Base-by-base conservation (phyloP, 2,888 invertebrate genomes). In the Caenorhabditis zanzibari region DNA sequence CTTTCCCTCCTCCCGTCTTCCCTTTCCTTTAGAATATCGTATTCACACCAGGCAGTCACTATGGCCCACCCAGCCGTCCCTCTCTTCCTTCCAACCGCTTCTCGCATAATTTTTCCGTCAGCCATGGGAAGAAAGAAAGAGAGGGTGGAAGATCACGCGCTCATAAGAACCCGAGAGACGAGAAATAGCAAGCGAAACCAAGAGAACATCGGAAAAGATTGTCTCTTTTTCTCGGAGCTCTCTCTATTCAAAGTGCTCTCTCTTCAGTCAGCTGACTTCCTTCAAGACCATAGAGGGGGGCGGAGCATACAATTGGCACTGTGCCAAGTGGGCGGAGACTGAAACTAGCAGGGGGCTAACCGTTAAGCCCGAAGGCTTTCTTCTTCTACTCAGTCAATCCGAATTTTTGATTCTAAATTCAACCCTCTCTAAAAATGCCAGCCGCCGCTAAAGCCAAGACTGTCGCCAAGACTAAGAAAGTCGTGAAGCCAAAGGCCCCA, bases 1-100 rank as follows among this genome's bases (percentile, higher is more conserved):
- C 26, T 47, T 32, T 47, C 28, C 26, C 12, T 16, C 32, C 19
- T 28, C 44, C 24, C 66, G 10, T 22, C 35, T 49, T 26, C 63
- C 19, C 63, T 28, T 64, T 54, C 68, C 68, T 54, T 68, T 68
- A 68, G 68, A 68, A 68, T 68, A 68, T 68, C 68, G 68, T 68
- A 68, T 68, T 68, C 68, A 54, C 68, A 68, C 68, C 54, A 47
- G 19, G 47, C 68, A 68, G 68, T 68, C 68, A 68, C 68, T 68
- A 68, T 68, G 68, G 52, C 6, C 41, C 35, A 6, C 19, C 41
- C 61, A 4, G 16, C 52, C n/a, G 28, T n/a, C 54, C 28, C 26
- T 16, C 28, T 12, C 54, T 52, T 22, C 54, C 24, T 54, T n/a
- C 22, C 54, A 14, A 24, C 66, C 68, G 68, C 68, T 68, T 68